Percentiles rank a stretch among this genome's conserved stretches.
These are phyloP conservation scores for Cyrtorhinus lividipennis DNA, from an alignment of 1,140 invertebrate genomes.

Conservation along the genomic window DNA sequence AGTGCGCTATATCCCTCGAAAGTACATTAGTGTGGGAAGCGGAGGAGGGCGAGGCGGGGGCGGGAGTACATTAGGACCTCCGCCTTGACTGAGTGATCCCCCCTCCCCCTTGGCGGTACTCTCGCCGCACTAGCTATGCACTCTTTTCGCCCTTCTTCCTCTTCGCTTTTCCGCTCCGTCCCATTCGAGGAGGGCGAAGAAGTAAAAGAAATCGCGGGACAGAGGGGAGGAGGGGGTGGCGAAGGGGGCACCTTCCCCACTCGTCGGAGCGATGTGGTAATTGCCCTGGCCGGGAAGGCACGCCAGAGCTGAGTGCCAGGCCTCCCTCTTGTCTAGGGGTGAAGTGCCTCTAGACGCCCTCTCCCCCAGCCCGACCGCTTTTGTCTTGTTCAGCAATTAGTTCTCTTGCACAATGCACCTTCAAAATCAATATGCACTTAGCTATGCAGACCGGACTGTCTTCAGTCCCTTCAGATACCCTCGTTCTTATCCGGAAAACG, in stretches of 20 bases:
- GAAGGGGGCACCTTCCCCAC: no score
- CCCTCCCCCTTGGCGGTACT: neutral
- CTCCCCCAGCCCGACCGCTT: neutral
- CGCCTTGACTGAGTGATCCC: neutral
- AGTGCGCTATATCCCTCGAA: neutral
- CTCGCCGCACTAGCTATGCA: neutral
- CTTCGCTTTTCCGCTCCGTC: neutral
- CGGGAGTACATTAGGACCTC: neutral
- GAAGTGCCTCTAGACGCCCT: conserved; percentile 5
- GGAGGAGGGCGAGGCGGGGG: neutral
- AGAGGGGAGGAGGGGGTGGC: no score
- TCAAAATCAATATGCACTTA: conserved; percentile 10
- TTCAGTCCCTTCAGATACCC: no score
- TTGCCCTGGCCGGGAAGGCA: conserved; percentile 2
- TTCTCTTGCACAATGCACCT: conserved; percentile 4
- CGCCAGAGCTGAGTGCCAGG: neutral
- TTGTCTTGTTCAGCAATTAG: conserved; percentile 9
- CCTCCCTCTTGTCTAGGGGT: conserved; percentile 4
- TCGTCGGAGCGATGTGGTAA: neutral
- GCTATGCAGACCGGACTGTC: neutral
- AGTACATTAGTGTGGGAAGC: neutral
- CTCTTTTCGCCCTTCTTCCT: neutral
- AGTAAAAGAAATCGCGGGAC: neutral
- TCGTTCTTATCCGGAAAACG: no score
- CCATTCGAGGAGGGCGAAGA: neutral